Percentiles rank a stretch among this genome's conserved stretches.
phyloP scores from a whole-genome alignment of 2,113 vertebrate genomes.

The Hypomesus transpacificus region DNA sequence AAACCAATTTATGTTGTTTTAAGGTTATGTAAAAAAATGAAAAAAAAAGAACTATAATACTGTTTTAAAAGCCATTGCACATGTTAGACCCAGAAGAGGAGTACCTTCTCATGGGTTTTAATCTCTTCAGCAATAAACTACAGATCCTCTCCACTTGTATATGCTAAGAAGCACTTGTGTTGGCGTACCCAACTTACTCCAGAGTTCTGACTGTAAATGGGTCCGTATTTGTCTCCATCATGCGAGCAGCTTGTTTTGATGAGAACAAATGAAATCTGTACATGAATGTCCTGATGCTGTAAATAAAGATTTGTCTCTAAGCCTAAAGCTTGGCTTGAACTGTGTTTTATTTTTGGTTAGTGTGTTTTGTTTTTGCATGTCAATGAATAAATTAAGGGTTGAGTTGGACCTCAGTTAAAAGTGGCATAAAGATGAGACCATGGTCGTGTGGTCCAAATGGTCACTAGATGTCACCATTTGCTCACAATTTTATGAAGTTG shows the following conservation, averaged over 20 bases:
- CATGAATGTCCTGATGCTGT: slow-evolving; percentile 47
- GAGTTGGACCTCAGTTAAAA: not conserved
- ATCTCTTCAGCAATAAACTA: slow-evolving; percentile 28
- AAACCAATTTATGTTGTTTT: slow-evolving; percentile 39
- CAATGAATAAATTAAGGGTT: not conserved
- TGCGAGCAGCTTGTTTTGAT: slow-evolving; percentile 24
- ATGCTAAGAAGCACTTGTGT: slow-evolving; percentile 23
- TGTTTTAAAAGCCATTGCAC: slow-evolving; percentile 46
- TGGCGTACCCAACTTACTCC: slow-evolving; percentile 11
- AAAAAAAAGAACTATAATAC: slow-evolving; percentile 4
- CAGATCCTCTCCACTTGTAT: slow-evolving; percentile 17
- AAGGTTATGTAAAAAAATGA: slow-evolving; percentile 27
- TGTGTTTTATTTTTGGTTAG: not conserved
- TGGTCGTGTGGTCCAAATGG: not conserved
- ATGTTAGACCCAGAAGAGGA: slow-evolving; percentile 18
- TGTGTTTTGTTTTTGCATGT: not conserved
- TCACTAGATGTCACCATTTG: not conserved
- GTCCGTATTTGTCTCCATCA: slow-evolving; percentile 29
- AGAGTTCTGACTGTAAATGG: slow-evolving; percentile 31
- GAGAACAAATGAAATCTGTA: slow-evolving; percentile 21
- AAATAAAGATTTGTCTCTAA: slow-evolving; percentile 51
- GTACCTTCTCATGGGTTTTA: slow-evolving; percentile 17
- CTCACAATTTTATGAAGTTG: not conserved
- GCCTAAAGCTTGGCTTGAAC: not conserved
- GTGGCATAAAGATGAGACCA: not conserved